Evolutionary conservation across 1,140 invertebrate species (phyloP).

Genomic region (Zophobas morio): DNA sequence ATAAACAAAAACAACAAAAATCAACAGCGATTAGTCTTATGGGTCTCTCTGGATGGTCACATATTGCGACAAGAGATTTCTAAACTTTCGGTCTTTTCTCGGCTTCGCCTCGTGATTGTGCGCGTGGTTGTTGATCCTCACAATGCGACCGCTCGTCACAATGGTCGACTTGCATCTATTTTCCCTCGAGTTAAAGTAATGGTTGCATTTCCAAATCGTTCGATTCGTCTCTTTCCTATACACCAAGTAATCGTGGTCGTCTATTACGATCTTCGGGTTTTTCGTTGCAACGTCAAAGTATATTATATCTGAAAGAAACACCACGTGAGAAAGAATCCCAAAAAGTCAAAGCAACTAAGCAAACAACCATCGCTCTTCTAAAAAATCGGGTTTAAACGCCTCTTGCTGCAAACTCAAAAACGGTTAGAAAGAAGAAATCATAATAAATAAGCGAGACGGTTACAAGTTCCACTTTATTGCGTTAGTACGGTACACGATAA

Average conservation of each 20-base stretch:
- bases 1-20: background rate
- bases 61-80: conserved; percentile 54
- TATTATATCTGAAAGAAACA: conserved; percentile 52
- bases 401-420: background rate
- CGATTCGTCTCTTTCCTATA: conserved; percentile 55
- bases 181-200: conserved; percentile 54
- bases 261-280: conserved; percentile 59
- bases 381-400: background rate
- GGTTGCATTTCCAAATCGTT: conserved; percentile 60
- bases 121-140: conserved; percentile 54
- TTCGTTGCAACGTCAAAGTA: conserved; percentile 60
- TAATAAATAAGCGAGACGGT: no score
- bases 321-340: background rate
- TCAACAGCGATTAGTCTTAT: background rate
- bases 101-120: conserved; percentile 58
- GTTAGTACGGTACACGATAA: no score
- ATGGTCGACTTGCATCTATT: conserved; percentile 59
- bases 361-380: conserved; percentile 3
- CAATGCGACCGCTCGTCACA: conserved; percentile 56
- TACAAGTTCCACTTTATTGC: no score
- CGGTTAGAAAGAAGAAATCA: background rate
- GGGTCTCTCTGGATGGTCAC: conserved; percentile 56
- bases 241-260: conserved; percentile 55
- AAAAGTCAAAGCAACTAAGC: conserved; percentile 1
- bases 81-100: conserved; percentile 47